These are phyloP conservation scores for Melospiza georgiana DNA, from an alignment of 2,113 vertebrate genomes.

Conservation along the genomic window DNA sequence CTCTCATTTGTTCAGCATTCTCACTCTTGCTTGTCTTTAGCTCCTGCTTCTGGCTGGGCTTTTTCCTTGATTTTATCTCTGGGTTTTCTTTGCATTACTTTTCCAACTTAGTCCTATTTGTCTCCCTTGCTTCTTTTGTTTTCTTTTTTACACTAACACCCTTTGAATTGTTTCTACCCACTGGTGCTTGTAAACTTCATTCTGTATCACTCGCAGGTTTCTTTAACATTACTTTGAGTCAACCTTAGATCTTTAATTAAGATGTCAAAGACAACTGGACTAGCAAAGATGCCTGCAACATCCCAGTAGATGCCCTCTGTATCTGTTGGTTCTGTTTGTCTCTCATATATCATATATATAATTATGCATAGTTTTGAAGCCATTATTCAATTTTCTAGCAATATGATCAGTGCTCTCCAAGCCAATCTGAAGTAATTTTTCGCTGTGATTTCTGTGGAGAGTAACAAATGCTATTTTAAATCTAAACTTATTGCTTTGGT, in stretches of 20 bases:
- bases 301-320: background rate
- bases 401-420: background rate
- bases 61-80: background rate
- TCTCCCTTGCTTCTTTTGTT: background rate
- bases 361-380: background rate
- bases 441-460: background rate
- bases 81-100: background rate
- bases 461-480: background rate
- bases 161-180: background rate
- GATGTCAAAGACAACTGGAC: background rate
- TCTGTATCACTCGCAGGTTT: background rate
- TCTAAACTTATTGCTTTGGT: background rate
- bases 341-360: background rate
- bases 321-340: background rate
- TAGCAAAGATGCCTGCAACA: background rate
- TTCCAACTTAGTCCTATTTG: background rate
- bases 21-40: background rate
- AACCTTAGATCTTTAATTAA: background rate
- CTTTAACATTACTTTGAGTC: background rate
- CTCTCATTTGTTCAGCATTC: background rate
- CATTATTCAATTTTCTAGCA: background rate
- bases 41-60: background rate
- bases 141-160: background rate
- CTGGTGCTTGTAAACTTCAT: background rate
- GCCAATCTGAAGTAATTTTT: background rate